These are phyloP conservation scores for Pluvianellus socialis DNA, from an alignment of 2,113 vertebrate species.

Conservation along the genomic window DNA sequence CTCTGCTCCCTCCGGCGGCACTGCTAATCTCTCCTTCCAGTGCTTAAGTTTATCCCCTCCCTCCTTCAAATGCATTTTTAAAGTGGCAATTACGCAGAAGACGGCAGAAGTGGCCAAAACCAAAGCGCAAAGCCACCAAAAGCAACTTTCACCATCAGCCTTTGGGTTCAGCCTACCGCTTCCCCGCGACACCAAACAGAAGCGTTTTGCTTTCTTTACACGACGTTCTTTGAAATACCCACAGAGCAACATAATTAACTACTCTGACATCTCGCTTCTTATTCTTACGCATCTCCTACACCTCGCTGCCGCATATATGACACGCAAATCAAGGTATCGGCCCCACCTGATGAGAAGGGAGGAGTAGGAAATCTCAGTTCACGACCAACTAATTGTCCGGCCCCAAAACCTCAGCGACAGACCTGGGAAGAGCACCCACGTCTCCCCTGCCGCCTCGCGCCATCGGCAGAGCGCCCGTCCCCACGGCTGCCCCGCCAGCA, in stretches of 20 bases:
- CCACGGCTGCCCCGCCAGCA: not conserved
- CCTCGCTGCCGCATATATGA: not conserved
- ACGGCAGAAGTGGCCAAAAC: not conserved
- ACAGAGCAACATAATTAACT: not conserved
- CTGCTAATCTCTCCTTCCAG: not conserved
- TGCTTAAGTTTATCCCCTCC: not conserved
- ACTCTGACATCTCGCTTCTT: not conserved
- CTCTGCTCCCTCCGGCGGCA: not conserved
- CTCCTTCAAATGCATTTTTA: not conserved
- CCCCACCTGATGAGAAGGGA: not conserved
- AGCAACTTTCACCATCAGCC: not conserved
- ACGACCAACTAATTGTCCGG: accelerated
- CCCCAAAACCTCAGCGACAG: not conserved
- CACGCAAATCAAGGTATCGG: not conserved
- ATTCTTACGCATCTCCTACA: not conserved
- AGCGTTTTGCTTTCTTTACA: not conserved
- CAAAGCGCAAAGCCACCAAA: not conserved
- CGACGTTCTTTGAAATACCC: not conserved
- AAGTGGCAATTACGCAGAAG: not conserved
- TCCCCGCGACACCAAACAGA: not conserved
- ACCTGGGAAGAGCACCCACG: not conserved
- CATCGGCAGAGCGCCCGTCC: not conserved
- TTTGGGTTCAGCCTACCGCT: not conserved
- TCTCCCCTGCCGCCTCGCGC: not conserved
- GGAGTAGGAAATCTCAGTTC: not conserved